Percentiles rank a stretch among this genome's conserved stretches.
Evolutionary conservation across 2,797 vertebrate genomes (phyloP).

Genomic region (Phataginus tetradactyla): DNA sequence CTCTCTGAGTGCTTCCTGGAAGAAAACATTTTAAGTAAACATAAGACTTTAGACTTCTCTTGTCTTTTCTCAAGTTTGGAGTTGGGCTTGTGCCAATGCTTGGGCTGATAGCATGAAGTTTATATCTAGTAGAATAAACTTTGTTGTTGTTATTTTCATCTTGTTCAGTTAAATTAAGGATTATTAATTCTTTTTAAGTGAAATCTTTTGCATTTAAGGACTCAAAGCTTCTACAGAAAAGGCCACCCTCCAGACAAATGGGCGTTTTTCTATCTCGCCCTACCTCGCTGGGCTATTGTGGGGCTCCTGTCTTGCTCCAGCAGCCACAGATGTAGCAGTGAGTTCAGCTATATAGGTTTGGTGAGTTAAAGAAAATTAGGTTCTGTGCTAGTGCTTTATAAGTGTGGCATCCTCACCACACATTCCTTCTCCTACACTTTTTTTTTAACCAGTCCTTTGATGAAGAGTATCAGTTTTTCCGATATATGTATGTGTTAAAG

Average conservation of each 20-base stretch:
- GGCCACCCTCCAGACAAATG: neutral
- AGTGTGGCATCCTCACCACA: neutral
- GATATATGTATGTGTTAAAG: neutral
- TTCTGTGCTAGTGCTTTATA: neutral
- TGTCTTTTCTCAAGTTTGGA: neutral
- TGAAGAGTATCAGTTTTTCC: neutral
- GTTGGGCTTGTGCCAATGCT: neutral
- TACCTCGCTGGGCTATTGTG: neutral
- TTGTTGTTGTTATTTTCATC: neutral
- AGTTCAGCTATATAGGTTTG: neutral
- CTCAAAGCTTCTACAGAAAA: neutral
- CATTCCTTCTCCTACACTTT: neutral
- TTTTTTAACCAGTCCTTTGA: neutral
- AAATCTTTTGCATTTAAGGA: neutral
- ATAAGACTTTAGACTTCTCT: neutral
- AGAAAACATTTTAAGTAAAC: neutral
- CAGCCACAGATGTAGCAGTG: neutral
- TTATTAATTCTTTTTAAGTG: slow-evolving; percentile 3
- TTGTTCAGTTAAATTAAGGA: neutral
- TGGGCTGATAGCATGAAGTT: neutral
- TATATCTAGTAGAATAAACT: neutral
- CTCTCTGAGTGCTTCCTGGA: neutral
- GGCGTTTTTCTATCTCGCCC: neutral
- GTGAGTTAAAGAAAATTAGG: neutral
- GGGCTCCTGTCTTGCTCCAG: neutral